These are phyloP conservation scores for Lagopus leucura DNA, from an alignment of 2,113 vertebrate species.

Conservation along the genomic window DNA sequence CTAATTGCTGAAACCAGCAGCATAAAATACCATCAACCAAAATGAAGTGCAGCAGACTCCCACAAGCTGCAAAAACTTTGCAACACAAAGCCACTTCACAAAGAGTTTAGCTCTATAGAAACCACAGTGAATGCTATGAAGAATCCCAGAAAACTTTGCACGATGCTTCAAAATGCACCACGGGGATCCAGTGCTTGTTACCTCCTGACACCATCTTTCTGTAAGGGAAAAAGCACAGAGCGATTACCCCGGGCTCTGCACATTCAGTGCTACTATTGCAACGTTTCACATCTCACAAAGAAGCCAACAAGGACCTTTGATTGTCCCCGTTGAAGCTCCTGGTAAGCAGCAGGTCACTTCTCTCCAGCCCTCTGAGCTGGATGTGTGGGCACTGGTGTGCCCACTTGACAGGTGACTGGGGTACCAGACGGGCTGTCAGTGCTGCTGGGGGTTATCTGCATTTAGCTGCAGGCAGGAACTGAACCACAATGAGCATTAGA, in stretches of 20 bases:
- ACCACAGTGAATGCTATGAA: constrained; percentile 10
- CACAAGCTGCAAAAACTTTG: constrained; percentile 14
- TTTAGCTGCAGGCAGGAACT: constrained; percentile 3
- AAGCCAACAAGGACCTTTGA: not conserved
- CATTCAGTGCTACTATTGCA: not conserved
- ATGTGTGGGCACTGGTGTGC: not conserved
- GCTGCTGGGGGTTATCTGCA: constrained; percentile 11
- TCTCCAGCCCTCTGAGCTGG: not conserved
- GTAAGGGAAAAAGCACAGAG: not conserved
- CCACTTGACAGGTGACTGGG: not conserved
- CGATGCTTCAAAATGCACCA: constrained; percentile 29
- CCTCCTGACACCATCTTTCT: not conserved
- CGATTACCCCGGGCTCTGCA: not conserved
- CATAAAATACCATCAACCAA: constrained; percentile 10
- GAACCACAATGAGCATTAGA: constrained; percentile 11
- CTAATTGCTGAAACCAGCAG: constrained; percentile 44
- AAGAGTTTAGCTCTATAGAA: constrained; percentile 40
- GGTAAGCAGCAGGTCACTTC: not conserved
- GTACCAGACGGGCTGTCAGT: not conserved
- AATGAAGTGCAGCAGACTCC: not conserved
- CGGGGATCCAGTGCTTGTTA: not conserved
- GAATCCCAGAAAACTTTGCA: constrained; percentile 32
- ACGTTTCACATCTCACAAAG: not conserved
- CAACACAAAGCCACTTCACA: constrained; percentile 49
- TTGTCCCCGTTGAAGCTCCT: not conserved